A percentile compares a stretch with the other conserved stretches of the same genome.
Evolutionary conservation across 2,888 invertebrate genomes (phyloP).

Genomic region (Drosophila dives): DNA sequence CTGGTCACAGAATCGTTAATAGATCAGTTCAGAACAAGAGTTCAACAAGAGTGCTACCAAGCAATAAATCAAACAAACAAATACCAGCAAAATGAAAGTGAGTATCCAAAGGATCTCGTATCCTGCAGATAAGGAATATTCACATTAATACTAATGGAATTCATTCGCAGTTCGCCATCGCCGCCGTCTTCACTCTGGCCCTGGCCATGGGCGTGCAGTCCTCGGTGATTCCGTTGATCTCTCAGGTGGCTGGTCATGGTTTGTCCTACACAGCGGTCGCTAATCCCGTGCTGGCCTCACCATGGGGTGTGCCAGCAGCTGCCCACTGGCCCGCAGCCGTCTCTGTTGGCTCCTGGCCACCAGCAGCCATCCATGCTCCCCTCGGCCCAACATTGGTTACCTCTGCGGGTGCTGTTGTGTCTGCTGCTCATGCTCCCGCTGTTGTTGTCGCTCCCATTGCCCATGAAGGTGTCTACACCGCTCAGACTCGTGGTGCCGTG

Average conservation of each 20-base stretch:
- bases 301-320: conserved; percentile 51
- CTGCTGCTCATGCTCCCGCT: conserved; percentile 49
- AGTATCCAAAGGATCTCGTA: conserved; percentile 49
- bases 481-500: conserved; percentile 80
- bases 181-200: conserved; percentile 80
- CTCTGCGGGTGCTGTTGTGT: conserved; percentile 31
- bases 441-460: conserved; percentile 69
- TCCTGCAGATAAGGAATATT: not conserved
- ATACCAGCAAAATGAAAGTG: conserved; percentile 76
- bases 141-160: not conserved
- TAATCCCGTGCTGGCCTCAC: conserved; percentile 60
- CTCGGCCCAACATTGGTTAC: conserved; percentile 51
- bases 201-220: conserved; percentile 82
- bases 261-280: conserved; percentile 80
- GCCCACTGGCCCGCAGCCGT: conserved; percentile 59
- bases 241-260: conserved; percentile 73
- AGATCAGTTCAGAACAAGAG: conserved; percentile 80
- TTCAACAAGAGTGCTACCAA: conserved; percentile 69
- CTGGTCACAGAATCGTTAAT: conserved; percentile 44
- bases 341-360: conserved; percentile 58
- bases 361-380: conserved; percentile 52
- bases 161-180: conserved; percentile 74
- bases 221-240: conserved; percentile 75
- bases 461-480: conserved; percentile 81
- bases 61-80: conserved; percentile 31